Base-by-base conservation (phyloP, 2,113 vertebrate genomes). In the Anolis carolinensis region DNA sequence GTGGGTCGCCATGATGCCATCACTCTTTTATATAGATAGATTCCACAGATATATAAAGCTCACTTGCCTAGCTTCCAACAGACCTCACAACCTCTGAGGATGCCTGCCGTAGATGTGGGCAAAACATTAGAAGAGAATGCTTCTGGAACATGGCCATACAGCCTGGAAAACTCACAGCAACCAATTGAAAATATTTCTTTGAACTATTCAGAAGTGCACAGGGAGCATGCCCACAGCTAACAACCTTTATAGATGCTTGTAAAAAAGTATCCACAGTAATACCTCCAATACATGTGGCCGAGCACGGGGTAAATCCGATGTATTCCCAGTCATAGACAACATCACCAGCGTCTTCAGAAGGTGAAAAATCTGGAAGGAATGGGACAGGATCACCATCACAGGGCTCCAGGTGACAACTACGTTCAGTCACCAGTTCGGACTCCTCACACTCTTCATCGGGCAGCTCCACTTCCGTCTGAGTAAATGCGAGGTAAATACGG, bases 371-470 rank as follows among this genome's bases (percentile, higher is more conserved):
- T 0, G 92, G 82, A 0, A 79, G 59, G 36, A 9, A 88, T 50
- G 92, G 85, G 0, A 89, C 74, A 5, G 92, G 93, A 67, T 90
- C 89, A 36, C 89, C 94, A 7, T 90, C 91, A 67, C 98, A 99
- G 2, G 95, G 91, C 0, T 89, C 87, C 10, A 94, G 93, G 89
- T 94, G 92, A 90, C 98, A 99, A 23, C 90, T 90, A 75, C 91
- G 96, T 86, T 97, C 95, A 0, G 92, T 83, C 25, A 90, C 84
- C 9, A 95, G 97, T 88, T 90, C 93, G 67, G 95, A 94, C 0
- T 95, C 95, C 0, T 95, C 96, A 30, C 98, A 99, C 84, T 98
- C 98, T 71, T 97, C 97, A 55, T 98, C 97, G 0, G 98, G 98
- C 74, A 99, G 97, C 48, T 99, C 98, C 0, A 98, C 94, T 87